These are phyloP conservation scores for Lerema accius DNA, from an alignment of 1,140 invertebrate genomes.

Conservation along the genomic window DNA sequence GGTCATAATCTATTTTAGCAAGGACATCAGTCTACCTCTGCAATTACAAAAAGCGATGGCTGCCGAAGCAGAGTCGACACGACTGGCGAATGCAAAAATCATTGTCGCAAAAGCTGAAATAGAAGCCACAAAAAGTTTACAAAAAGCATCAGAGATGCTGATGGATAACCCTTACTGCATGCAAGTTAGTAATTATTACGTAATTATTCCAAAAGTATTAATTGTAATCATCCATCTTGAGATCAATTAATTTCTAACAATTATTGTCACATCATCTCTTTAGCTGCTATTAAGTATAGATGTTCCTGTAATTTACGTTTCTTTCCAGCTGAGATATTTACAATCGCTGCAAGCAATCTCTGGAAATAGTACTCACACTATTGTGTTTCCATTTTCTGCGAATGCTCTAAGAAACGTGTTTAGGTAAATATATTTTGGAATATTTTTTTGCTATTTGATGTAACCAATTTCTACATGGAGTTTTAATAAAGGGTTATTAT, in stretches of 20 bases:
- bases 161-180: constrained; percentile 59
- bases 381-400: constrained; percentile 57
- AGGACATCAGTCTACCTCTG: constrained; percentile 89
- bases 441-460: constrained; percentile 13
- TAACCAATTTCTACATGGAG: constrained; percentile 1
- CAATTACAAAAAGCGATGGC: constrained; percentile 88
- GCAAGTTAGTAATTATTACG: constrained; percentile 52
- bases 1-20: no score
- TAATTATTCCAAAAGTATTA: no score
- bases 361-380: constrained; percentile 52
- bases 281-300: no score
- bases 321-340: constrained; percentile 59
- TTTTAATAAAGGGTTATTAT: constrained; percentile 26
- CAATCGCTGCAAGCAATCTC: constrained; percentile 59
- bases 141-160: constrained; percentile 50
- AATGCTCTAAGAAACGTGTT: constrained; percentile 46
- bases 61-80: constrained; percentile 82
- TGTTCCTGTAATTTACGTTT: not conserved
- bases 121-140: constrained; percentile 53
- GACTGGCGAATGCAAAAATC: constrained; percentile 64
- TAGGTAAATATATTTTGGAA: constrained; percentile 30
- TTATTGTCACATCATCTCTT: no score
- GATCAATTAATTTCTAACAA: no score
- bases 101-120: constrained; percentile 65
- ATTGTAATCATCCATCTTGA: no score